Evolutionary conservation across 2,797 vertebrate species (phyloP), one percentile per base, ranked within the genome.

Genomic region (Columba guinea): DNA sequence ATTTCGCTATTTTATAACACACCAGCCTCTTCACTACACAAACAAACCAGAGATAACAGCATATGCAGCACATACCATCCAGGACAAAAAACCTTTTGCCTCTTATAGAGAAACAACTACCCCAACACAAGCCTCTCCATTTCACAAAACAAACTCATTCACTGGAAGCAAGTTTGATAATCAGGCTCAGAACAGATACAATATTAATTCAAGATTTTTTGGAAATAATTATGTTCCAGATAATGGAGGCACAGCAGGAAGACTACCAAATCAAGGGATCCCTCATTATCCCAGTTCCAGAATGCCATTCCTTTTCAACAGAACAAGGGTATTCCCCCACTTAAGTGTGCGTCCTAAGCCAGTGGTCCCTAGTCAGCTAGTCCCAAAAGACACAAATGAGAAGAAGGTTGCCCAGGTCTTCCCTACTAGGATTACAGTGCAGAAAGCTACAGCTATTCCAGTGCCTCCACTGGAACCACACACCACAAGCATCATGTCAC

Each of bases 151-250:
- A 69, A 93, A 93, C 59, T 55, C 85, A 10, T 53, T 90, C 13
- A 37, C 78, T 6, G 84, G 94, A 34, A 76, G 58, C 74, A 95
- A 51, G 6, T 85, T 88, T 6, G 24, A 69, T 7, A 84, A 91
- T 81, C 96, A 74, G 28, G 80, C 69, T 21, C 87, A 88, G 58
- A 86, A 35, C 21, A 92, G 35, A 62, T 49, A 96, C 32, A 79
- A 68, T n/a, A 77, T 95, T 69, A 93, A 97, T 77, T 84, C 97
- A 46, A 97, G 79, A 65, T 49, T 70, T 28, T 91, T 94, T 70
- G 97, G 93, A 22, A 97, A 51, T 90, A 98, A 99, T 78, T 96
- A 96, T 60, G 97, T 99, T 96, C 98, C 96, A 4, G 97, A 98
- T 49, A 91, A 88, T 30, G 96, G 94, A 82, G 89, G 77, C 21